Base-by-base conservation (phyloP, 30 jellyfish, hydroid and myxozoan species). In the Aurelia coerulea region DNA sequence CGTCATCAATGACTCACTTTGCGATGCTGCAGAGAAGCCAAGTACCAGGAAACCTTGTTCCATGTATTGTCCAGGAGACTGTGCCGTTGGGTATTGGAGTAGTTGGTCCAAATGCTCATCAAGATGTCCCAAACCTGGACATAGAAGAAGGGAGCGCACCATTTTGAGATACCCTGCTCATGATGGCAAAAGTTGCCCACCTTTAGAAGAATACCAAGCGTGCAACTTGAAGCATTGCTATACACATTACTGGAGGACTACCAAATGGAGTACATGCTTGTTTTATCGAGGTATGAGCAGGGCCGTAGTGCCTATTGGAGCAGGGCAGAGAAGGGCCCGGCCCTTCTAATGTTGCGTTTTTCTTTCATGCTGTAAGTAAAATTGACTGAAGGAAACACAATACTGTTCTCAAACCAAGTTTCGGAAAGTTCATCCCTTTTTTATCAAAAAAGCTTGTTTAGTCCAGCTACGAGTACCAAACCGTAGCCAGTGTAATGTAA, bases 11-110 rank as follows among this genome's bases (percentile, higher is more conserved):
- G 95, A 86, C 66, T 68, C 90, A 0, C 56, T 86, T 74, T 88
- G 96, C 60, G 96, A 88, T 66, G 83, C 91, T 29, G n/a, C 65
- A 33, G 90, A 88, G 50, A 59, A 74, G 71, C 96, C 91, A 14
- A 65, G 29, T 15, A 39, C 78, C 2, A 19, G 54, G 17, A 80
- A 77, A 39, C 32, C 85, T 10, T 88, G 96, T 72, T 37, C 68
- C 16, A 51, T 78, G 64, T 41, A 41, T 50, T 88, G 96, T 59
- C 96, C 96, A 18, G 91, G 90, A 17, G 90, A 88, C 77, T 88
- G 96, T 59, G 96, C 79, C 42, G 95, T 86, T 33, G 95, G 95
- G 7, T 59, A 75, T 5, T 86, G 95, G 95, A 76, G 79, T 8
- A 23, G 63, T 15, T 86, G 95, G 95, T 74, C 95, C 12, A 51